phyloP scores from a whole-genome alignment of 2,888 invertebrate genomes.

The Nipponacmea schrenckii region DNA sequence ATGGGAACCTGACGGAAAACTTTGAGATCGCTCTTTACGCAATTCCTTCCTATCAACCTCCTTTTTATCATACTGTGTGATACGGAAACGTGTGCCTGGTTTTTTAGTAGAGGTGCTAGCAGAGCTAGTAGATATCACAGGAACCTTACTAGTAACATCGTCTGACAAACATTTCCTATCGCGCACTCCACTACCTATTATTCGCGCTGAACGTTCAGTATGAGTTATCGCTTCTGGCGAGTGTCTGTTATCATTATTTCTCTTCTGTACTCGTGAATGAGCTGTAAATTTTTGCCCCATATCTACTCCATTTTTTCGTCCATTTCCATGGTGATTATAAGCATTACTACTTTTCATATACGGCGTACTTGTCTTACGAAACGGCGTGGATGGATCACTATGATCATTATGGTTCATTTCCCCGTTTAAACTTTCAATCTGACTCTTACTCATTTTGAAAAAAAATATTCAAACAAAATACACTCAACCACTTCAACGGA shows the following conservation, averaged over 20 bases:
- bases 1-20: constrained; percentile 29
- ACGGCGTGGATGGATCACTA: constrained; percentile 14
- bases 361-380: constrained; percentile 10
- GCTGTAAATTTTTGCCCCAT: constrained; percentile 33
- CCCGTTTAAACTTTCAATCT: constrained; percentile 22
- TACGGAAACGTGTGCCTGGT: constrained; percentile 17
- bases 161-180: constrained; percentile 44
- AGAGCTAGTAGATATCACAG: constrained; percentile 11
- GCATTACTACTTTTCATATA: neutral
- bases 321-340: constrained; percentile 9
- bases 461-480: neutral
- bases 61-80: neutral
- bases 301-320: constrained; percentile 21
- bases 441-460: constrained; percentile 23
- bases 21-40: constrained; percentile 32
- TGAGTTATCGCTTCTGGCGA: constrained; percentile 33
- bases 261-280: constrained; percentile 23
- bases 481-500: neutral
- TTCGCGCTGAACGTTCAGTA: constrained; percentile 29
- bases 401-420: constrained; percentile 10
- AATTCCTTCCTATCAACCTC: constrained; percentile 20
- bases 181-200: constrained; percentile 25
- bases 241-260: constrained; percentile 24
- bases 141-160: constrained; percentile 37
- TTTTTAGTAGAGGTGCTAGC: constrained; percentile 10